phyloP scores from a whole-genome alignment of 1,140 invertebrate species.

The Stegodyphus mimosarum region DNA sequence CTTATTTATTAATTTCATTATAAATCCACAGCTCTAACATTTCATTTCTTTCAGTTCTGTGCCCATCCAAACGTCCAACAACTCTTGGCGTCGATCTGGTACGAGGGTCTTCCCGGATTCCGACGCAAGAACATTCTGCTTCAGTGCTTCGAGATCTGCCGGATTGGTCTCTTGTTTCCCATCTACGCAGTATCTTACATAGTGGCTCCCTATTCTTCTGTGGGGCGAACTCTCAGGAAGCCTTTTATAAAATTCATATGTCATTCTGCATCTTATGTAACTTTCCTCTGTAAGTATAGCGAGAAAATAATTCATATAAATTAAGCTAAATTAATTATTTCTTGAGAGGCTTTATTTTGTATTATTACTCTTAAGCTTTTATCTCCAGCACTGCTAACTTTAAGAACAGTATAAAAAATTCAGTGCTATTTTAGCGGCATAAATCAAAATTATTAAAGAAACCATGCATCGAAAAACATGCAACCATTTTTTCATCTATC shows the following conservation, averaged over 20 bases:
- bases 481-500: too few relatives aligned
- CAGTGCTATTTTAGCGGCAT: too few relatives aligned
- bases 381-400: too few relatives aligned
- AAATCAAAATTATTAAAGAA: too few relatives aligned
- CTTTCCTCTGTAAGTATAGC: constrained; percentile 83
- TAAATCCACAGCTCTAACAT: too few relatives aligned
- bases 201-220: constrained; percentile 87
- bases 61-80: constrained; percentile 99
- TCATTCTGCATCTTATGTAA: constrained; percentile 97
- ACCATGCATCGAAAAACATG: too few relatives aligned
- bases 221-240: constrained; percentile 92
- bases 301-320: background rate
- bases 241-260: constrained; percentile 99
- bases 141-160: constrained; percentile 90
- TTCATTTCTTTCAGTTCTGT: constrained; percentile 82
- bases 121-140: constrained; percentile 95
- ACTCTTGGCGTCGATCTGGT: constrained; percentile 97
- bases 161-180: constrained; percentile 94
- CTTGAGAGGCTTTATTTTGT: too few relatives aligned
- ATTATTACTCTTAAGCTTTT: too few relatives aligned
- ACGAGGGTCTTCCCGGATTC: constrained; percentile 96
- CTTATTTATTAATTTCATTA: too few relatives aligned
- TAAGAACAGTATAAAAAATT: too few relatives aligned
- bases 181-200: constrained; percentile 94
- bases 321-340: too few relatives aligned